Evolutionary conservation across 2,113 vertebrate genomes (phyloP).

Genomic region (Nasalis larvatus): DNA sequence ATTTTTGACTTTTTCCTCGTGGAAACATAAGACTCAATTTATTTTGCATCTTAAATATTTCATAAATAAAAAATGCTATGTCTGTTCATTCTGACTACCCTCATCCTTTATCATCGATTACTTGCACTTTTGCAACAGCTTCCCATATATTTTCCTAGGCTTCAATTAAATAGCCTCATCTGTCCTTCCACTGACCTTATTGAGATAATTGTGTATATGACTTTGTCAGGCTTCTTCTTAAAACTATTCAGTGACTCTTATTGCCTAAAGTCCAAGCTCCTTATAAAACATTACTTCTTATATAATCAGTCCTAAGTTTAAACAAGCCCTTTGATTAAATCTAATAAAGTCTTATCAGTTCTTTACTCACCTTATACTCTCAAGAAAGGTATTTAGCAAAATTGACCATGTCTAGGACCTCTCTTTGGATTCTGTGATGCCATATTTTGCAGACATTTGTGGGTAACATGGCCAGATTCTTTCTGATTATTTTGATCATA

Average conservation of each 20-base stretch:
- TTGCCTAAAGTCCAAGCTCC: neutral
- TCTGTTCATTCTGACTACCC: neutral
- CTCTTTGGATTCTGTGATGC: neutral
- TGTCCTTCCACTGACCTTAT: neutral
- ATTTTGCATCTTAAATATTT: neutral
- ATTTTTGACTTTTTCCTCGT: neutral
- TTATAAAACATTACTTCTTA: neutral
- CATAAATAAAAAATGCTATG: neutral
- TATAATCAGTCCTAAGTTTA: neutral
- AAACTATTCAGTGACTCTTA: neutral
- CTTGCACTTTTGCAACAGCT: neutral
- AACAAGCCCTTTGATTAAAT: neutral
- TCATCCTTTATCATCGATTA: neutral
- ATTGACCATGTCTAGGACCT: neutral
- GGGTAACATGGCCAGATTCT: neutral
- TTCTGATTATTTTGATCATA: neutral
- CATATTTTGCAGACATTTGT: neutral
- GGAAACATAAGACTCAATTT: neutral
- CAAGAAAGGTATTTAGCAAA: neutral
- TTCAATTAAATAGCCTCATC: neutral
- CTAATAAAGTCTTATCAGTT: neutral
- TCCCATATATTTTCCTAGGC: neutral
- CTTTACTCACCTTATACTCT: neutral
- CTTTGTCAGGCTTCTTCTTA: neutral
- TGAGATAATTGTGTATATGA: neutral